Evolutionary conservation across 2,888 invertebrate species (phyloP), one percentile per base, ranked within the genome.

Genomic region (Odontothrips loti): DNA sequence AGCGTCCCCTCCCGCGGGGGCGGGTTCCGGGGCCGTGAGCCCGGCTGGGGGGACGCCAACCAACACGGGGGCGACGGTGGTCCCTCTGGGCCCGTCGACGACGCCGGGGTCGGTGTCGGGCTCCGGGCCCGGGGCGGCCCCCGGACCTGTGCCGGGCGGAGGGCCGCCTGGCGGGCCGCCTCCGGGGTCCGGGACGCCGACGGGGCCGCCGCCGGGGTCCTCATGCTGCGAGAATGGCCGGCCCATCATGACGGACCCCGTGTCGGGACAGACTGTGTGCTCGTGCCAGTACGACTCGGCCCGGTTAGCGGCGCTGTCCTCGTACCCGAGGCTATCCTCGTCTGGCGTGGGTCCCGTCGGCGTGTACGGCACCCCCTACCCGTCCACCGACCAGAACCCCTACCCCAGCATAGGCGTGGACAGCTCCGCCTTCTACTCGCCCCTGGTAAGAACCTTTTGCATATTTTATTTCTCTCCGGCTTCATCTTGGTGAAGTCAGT

Each of bases 381-480:
- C 95, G 81, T 95, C 95, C 84, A 94, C 95, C 82, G 96, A 96
- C 87, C 96, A 96, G 89, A 95, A 95, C 87, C 96, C 96, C 78
- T 96, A 96, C 87, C 96, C 96, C 80, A 95, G 95, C 88, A 96
- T 96, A 89, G 95, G 95, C 82, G 94, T 95, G 86, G 96, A 96
- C 87, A 96, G 96, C 86, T 96, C 97, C 80, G 96, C 97, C 82
- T 97, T 97, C 90, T 97, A 97, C 89, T 95, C 96, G 83, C 96
- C 97, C 85, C 88, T 97, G 94, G 97, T 97, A 91, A 93, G 96
- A 93, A 86, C 82, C 80, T 15, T n/a, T 17, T 80, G 10, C 47
- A 47, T n/a, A n/a, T n/a, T n/a, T 80, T 75, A 75, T 82, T 81
- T 79, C 79, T 82, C 79, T 20, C 51, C 34, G 34, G 34, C 34